These are phyloP conservation scores for Formicarius rufipectus DNA, from an alignment of 2,113 vertebrate genomes.

Conservation along the genomic window DNA sequence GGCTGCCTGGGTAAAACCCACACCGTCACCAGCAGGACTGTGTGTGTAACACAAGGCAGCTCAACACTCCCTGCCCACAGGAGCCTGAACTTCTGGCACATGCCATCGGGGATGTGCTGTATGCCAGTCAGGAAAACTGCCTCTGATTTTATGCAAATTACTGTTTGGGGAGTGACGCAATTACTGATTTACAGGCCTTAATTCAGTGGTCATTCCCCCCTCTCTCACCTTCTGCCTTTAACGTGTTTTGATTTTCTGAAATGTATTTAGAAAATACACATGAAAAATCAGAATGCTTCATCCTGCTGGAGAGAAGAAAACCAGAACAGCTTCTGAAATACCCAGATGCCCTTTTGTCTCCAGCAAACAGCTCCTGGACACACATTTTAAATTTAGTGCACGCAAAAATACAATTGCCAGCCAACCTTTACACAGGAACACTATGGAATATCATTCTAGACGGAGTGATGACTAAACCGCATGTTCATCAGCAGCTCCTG, in stretches of 20 bases:
- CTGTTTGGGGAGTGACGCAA: neutral
- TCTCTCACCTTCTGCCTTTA: neutral
- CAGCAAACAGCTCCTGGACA: neutral
- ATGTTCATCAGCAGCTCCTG: conserved; percentile 32
- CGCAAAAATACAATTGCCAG: conserved; percentile 16
- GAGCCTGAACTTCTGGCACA: neutral
- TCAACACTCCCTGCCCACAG: rapidly evolving
- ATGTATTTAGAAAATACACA: neutral
- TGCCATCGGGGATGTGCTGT: neutral
- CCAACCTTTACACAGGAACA: neutral
- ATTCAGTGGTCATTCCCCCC: neutral
- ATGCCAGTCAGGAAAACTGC: conserved; percentile 8
- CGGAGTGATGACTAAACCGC: conserved; percentile 36
- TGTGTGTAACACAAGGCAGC: rapidly evolving
- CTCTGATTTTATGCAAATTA: neutral
- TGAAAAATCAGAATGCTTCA: neutral
- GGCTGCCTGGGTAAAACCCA: neutral
- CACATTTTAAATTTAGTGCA: conserved; percentile 20
- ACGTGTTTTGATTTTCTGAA: neutral
- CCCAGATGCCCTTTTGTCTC: neutral
- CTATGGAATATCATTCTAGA: conserved; percentile 2
- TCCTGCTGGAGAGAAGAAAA: neutral
- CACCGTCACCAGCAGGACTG: rapidly evolving
- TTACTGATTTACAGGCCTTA: neutral
- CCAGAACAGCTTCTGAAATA: neutral